Evolutionary conservation across 2,888 invertebrate genomes (phyloP).

Genomic region (Stegana nigrithorax): DNA sequence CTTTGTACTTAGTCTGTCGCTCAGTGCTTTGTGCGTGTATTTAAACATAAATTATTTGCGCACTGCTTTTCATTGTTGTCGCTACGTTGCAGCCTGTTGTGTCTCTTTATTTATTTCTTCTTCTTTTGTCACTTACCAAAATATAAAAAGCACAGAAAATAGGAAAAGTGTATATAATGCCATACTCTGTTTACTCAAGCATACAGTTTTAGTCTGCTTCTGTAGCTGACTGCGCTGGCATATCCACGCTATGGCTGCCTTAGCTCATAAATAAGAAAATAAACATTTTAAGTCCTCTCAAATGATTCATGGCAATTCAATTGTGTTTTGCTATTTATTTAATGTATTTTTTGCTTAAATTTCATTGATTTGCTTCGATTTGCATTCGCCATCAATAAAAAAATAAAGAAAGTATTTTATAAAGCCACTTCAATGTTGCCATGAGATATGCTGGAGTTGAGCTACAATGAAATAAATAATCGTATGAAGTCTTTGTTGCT

Average conservation of each 20-base stretch:
- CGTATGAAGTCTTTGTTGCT: too few relatives aligned
- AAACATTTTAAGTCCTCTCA: slow-evolving; percentile 9
- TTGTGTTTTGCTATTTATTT: slow-evolving; percentile 1
- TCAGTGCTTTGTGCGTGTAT: not conserved
- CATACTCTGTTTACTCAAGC: not conserved
- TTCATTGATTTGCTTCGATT: too few relatives aligned
- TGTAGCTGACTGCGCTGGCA: not conserved
- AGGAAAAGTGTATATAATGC: too few relatives aligned
- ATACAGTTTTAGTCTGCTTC: not conserved
- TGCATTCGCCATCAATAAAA: too few relatives aligned
- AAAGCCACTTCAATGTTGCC: too few relatives aligned
- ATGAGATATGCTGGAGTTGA: too few relatives aligned
- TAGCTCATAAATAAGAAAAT: slow-evolving; percentile 8
- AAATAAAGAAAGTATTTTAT: too few relatives aligned
- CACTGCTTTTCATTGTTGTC: not conserved
- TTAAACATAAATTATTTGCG: slow-evolving; percentile 11
- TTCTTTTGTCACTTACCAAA: too few relatives aligned
- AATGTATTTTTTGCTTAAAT: too few relatives aligned
- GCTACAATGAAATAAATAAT: too few relatives aligned
- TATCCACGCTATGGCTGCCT: not conserved
- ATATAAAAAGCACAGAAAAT: too few relatives aligned
- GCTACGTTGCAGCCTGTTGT: not conserved
- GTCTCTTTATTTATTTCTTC: not conserved
- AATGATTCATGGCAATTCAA: slow-evolving; percentile 13
- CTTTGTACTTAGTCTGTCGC: not conserved